phyloP scores from a whole-genome alignment of 2,113 vertebrate species.

The Archilochus colubris region DNA sequence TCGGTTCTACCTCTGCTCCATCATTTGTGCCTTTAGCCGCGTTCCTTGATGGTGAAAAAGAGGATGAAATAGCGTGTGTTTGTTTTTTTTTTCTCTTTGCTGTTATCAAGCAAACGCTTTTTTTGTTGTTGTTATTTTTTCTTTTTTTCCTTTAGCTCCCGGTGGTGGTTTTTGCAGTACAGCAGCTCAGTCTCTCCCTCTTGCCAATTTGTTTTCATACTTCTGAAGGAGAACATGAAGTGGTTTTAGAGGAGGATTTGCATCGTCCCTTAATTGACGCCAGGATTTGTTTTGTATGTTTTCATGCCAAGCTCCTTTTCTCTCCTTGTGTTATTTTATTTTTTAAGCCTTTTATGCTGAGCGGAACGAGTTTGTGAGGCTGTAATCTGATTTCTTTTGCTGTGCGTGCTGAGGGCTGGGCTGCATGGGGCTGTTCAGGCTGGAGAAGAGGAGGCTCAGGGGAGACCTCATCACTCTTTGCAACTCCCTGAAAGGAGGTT shows the following conservation, averaged over 20 bases:
- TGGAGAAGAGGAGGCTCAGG: too few species aligned
- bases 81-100: rapidly evolving
- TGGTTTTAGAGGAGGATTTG: too few species aligned
- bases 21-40: rapidly evolving
- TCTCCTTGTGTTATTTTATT: too few species aligned
- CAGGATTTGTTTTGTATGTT: not conserved
- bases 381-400: not conserved
- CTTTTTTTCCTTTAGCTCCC: not conserved
- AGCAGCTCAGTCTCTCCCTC: too few species aligned
- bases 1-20: too few species aligned
- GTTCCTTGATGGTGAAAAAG: rapidly evolving
- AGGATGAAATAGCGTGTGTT: rapidly evolving
- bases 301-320: not conserved
- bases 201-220: too few species aligned
- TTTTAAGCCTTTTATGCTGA: not conserved
- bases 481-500: too few species aligned
- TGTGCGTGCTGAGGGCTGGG: rapidly evolving
- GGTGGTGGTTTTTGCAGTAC: too few species aligned
- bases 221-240: too few species aligned
- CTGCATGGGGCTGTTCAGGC: not conserved
- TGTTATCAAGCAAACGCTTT: rapidly evolving
- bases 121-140: rapidly evolving
- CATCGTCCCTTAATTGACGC: too few species aligned
- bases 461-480: too few species aligned
- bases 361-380: rapidly evolving